Base-by-base conservation (phyloP, 2,888 invertebrate species). In the Patella depressa region DNA sequence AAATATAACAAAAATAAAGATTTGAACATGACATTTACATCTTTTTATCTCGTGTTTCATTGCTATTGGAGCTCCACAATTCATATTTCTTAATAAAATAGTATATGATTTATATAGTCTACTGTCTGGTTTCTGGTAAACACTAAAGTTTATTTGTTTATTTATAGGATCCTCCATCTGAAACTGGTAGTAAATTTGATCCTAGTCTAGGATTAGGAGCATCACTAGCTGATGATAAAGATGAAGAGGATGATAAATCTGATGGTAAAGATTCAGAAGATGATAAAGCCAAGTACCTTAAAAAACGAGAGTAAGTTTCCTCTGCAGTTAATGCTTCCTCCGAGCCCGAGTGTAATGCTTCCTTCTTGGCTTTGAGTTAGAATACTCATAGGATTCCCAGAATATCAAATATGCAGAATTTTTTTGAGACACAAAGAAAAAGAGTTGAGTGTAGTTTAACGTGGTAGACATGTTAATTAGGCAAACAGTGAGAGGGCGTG, bases 191-290 rank as follows among this genome's bases (percentile, higher is more conserved):
- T 65, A 65, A 65, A 14, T 65, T 65, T 65, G 65, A 65, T 24
- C 65, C 65, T 9, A 65, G 65, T 65, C 79, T 75, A 71, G 81
- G 81, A 72, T 84, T 83, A 53, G 83, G 78, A 34, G 84, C 82
- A 45, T 80, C 85, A 69, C 65, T 65, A 19, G 65, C 24, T 65
- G 65, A 80, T 73, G 91, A 95, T 95, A 95, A 96, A 71, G 82
- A 78, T 14, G 82, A 79, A 29, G 81, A 82, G 53, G 83, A 81
- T n/a, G 83, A 78, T 24, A 72, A 74, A 45, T 83, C 85, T 14
- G 83, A 81, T 53, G 83, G 82, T 74, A 84, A 80, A 29, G 83
- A 83, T 69, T 69, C 73, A 15, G 83, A 87, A 72, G 85, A 83
- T 53, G 86, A 87, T 75, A 84, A 82, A 72, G 84, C 83, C 59